Evolutionary conservation across 2,113 vertebrate species (phyloP), one percentile per base, ranked within the genome.

Genomic region (Phocoena phocoena): DNA sequence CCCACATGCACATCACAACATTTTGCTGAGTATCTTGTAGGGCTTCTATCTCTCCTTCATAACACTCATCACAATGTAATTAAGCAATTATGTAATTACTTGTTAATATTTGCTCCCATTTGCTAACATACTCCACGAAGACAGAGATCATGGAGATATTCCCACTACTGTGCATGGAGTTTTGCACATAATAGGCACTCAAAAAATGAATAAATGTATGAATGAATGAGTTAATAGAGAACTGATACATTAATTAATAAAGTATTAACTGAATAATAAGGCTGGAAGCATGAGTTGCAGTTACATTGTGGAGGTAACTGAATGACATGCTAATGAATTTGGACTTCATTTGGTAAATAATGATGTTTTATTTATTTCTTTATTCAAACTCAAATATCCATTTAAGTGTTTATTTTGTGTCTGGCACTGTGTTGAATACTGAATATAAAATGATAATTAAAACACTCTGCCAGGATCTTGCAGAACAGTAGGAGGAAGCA

Each of bases 401-500:
- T 70, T 47, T 15, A 36, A 74, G 14, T 95, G 38, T 93, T 93
- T 79, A 38, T 62, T 93, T 94, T 88, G 33, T 95, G 60, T 84
- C 44, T n/a, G 4, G n/a, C 17, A 85, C 55, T 86, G 60, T 93
- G 77, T 88, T 88, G 88, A 95, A 86, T 65, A 81, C 12, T 18
- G 31, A 62, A 65, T 11, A 60, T 79, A 93, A 83, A 93, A 88
- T 77, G 38, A 53, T 97, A 36, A 88, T 88, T 93, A 94, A 93
- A 53, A 88, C 28, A n/a, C 47, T 65, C 50, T 68, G n/a, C 71
- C 93, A 82, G 67, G 55, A 88, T 91, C 71, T 95, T 93, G 55
- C 28, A 93, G 83, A 88, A 77, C 58, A 82, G 71, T 82, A 73
- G 55, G 63, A 96, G 41, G 82, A 86, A 88, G 62, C 38, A 89